Evolutionary conservation across 2,888 invertebrate genomes (phyloP), one percentile per base, ranked within the genome.

Genomic region (Bimastos eiseni): DNA sequence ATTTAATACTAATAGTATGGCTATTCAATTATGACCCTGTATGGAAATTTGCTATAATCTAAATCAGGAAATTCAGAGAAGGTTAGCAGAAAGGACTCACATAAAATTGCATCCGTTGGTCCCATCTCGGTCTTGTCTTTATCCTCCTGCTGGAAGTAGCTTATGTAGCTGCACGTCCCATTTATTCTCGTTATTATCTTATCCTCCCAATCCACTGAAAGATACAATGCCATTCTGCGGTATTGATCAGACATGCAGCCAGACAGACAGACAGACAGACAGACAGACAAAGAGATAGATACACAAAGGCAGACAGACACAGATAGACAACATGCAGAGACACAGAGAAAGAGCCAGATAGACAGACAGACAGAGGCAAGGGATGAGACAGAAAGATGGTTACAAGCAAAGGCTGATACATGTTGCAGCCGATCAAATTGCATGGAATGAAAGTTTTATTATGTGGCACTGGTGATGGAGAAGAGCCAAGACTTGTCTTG

Each of bases 101-200:
- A 92, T 91, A 94, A 91, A 91, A 94, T 94, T 83, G 94, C 94
- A 49, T 94, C 94, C 34, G 94, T 94, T 34, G 94, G 94, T 90
- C 94, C 93, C 83, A 94, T 92, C 21, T 94, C 94, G 37, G 94
- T 94, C 88, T 93, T 92, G 90, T 91, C 91, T 34, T 91, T 90
- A 49, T 90, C 90, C n/a, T 84, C 89, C 90, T 92, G 93, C 13
- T 93, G 94, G 92, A 94, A 94, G 92, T 94, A 94, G 92, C 93
- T 92, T 90, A 94, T 94, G 92, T 94, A 94, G 86, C 92, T 93
- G 91, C 94, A 94, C 34, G 89, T 86, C 19, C 21, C 86, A 15
- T 86, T 86, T 4, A 34, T 36, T 86, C 0, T 34, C 86, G 86
- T 86, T 24, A 86, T 86, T 37, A 15, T 86, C 86, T 36, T 86